Base-by-base conservation (phyloP, 1,140 invertebrate genomes). In the Drosophila ambigua region DNA sequence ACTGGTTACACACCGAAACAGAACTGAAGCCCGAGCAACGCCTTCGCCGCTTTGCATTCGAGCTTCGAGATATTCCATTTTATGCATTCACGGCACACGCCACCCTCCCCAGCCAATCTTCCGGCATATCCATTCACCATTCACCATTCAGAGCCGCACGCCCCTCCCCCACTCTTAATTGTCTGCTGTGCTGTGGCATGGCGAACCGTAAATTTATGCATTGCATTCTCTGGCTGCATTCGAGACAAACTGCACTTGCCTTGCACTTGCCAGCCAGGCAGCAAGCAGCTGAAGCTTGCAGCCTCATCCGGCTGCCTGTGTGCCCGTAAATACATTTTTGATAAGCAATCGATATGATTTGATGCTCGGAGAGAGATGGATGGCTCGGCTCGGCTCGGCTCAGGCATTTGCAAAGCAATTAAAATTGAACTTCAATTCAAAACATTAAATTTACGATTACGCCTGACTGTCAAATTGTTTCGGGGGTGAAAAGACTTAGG, bases 1-100 rank as follows among this genome's bases (percentile, higher is more conserved):
- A 75, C 61, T 20, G 50, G 57, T 41, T 58, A 28, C 15, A 48
- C 35, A 49, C 4, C 16, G 8, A 58, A 51, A 45, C 51, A 31
- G 8, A 68, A 49, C 51, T 6, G 26, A 58, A 58, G 52, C 26
- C 64, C 58, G 64, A 69, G 45, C 67, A 81, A 69, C 60, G 72
- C 79, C 71, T 76, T 67, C 44, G 45, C 41, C 41, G 45, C 44
- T 49, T 67, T 71, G 65, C 67, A 64, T 59, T 72, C 20, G 66
- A 65, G 69, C 41, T 79, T 72, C 72, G 69, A 87, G 83, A 82
- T 79, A 24, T 75, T 78, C 57, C 82, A 57, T 82, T 88, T 87
- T 83, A 76, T 87, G 82, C 82, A 85, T 87, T 85, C 82, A 85
- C 46, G 72, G 82, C 82, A 85, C 82, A 85, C 77, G 46, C 23